phyloP scores from a whole-genome alignment of 2,113 vertebrate species.

The Pheucticus melanocephalus region DNA sequence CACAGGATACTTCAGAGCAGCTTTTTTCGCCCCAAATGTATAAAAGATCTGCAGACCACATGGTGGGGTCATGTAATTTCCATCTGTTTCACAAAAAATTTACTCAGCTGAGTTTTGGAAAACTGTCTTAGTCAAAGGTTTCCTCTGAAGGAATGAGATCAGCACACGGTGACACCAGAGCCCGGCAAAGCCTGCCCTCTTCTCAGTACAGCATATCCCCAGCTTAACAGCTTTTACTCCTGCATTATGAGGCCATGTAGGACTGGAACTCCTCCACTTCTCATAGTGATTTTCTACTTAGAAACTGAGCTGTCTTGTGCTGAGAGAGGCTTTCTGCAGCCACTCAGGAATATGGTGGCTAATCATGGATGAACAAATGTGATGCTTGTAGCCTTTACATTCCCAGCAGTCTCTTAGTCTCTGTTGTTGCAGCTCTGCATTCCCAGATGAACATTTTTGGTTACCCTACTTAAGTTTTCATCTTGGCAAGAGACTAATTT shows the following conservation, averaged over 20 bases:
- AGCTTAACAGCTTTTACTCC: not conserved
- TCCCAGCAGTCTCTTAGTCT: not conserved
- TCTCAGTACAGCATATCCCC: not conserved
- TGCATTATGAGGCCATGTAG: not conserved
- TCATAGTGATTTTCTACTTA: not conserved
- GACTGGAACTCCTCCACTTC: not conserved
- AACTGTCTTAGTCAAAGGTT: not conserved
- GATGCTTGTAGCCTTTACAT: not conserved
- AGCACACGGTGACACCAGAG: not conserved
- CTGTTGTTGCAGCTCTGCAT: not conserved
- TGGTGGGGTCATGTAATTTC: not conserved
- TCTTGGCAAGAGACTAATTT: conserved; percentile 40
- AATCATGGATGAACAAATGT: not conserved
- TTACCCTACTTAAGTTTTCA: not conserved
- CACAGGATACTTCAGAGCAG: not conserved
- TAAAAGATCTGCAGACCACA: not conserved
- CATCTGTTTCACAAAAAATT: not conserved
- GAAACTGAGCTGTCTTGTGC: not conserved
- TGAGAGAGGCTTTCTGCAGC: not conserved
- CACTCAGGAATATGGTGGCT: not conserved
- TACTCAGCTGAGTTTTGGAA: not conserved
- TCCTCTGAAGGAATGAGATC: not conserved
- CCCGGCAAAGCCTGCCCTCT: not conserved
- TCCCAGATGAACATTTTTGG: not conserved
- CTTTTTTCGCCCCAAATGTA: not conserved